Percentiles rank a stretch among this genome's conserved stretches.
These are phyloP conservation scores for Chrysochloris asiatica DNA, from an alignment of 2,113 vertebrate genomes.

Conservation along the genomic window DNA sequence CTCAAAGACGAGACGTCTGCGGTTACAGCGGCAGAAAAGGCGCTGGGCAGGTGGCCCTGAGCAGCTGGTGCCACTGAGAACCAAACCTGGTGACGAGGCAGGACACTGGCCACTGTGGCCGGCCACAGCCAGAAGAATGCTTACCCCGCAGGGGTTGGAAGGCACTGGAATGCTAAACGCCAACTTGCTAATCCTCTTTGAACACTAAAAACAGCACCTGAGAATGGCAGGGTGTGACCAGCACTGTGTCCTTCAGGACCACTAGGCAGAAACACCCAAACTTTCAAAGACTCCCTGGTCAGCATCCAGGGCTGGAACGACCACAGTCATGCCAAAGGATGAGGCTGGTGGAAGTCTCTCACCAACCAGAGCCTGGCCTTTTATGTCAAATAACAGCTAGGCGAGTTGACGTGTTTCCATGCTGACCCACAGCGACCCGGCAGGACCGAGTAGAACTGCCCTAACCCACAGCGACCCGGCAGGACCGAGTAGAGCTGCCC, in stretches of 20 bases:
- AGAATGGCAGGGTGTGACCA: neutral
- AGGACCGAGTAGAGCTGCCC: too few species aligned
- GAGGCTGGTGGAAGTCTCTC: neutral
- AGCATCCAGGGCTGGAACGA: neutral
- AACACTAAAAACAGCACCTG: neutral
- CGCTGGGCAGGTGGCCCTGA: neutral
- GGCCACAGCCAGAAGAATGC: constrained; percentile 2
- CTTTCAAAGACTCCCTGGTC: neutral
- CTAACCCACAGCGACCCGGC: too few species aligned
- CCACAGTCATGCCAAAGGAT: neutral
- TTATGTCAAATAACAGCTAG: constrained; percentile 2
- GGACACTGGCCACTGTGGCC: neutral
- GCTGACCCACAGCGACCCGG: too few species aligned
- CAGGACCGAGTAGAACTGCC: too few species aligned
- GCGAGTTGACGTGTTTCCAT: too few species aligned
- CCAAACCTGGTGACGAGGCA: neutral
- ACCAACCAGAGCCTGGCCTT: neutral
- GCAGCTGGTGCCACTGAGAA: constrained; percentile 53
- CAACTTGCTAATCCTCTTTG: neutral
- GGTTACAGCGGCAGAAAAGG: neutral
- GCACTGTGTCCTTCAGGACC: neutral
- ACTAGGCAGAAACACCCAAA: neutral
- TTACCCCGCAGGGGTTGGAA: neutral
- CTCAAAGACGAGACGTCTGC: neutral
- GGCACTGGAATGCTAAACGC: neutral